Percentiles rank a stretch among this genome's conserved stretches.
Conservation (phyloP, 2,113 vertebrate genomes). For the Axis porcinus region DNA sequence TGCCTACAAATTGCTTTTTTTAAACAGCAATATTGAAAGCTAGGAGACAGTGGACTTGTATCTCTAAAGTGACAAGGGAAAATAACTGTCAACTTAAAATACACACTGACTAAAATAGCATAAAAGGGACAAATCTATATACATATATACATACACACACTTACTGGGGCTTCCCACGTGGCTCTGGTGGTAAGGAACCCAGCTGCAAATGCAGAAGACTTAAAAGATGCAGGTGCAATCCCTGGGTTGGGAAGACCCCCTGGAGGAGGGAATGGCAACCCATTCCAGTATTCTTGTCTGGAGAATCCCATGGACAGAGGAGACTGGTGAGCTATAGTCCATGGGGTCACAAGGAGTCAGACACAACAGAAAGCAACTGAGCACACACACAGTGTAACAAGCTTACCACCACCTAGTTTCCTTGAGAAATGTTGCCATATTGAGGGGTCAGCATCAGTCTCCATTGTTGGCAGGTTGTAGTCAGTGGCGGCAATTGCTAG, state of each 20-base stretch:
- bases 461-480: neutral
- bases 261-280: neutral
- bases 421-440: neutral
- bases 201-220: neutral
- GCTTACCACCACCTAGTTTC: neutral
- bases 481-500: neutral
- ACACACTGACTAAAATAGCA: neutral
- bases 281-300: neutral
- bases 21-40: neutral
- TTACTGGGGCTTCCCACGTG: neutral
- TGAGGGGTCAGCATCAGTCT: accelerated
- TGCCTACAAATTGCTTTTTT: neutral
- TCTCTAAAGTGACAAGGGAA: neutral
- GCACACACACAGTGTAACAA: neutral
- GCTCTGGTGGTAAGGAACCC: neutral
- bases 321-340: neutral
- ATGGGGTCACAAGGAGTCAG: neutral
- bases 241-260: neutral
- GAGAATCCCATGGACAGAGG: neutral
- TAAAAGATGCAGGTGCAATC: neutral
- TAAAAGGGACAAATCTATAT: neutral
- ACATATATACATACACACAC: neutral
- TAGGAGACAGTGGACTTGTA: neutral
- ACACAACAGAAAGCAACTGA: neutral
- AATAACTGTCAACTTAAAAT: neutral